Percentiles rank a stretch among this genome's conserved stretches.
Conservation (phyloP, 2,888 invertebrate species). For the Athalia cordata region DNA sequence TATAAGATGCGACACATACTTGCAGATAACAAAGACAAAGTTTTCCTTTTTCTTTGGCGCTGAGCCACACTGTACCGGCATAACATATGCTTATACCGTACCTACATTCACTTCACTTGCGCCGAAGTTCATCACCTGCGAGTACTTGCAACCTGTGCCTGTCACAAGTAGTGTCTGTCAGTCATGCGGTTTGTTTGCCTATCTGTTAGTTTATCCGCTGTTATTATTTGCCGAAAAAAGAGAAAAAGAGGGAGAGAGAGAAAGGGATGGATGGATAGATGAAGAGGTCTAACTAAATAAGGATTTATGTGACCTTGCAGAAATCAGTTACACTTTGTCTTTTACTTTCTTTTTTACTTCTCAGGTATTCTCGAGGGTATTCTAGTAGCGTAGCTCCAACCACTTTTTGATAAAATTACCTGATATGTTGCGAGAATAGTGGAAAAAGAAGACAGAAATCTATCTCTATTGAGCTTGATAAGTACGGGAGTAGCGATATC, state of each 20-base stretch:
- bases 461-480: neutral
- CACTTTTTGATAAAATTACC: neutral
- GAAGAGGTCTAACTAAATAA: neutral
- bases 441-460: neutral
- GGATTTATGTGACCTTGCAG: no score
- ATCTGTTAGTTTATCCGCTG: neutral
- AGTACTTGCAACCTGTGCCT: slow-evolving; percentile 17
- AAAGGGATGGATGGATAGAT: neutral
- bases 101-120: slow-evolving; percentile 20
- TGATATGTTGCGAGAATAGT: neutral
- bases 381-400: neutral
- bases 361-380: neutral
- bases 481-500: neutral
- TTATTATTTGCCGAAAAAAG: neutral
- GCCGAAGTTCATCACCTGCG: slow-evolving; percentile 33
- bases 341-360: neutral
- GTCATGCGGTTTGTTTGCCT: neutral
- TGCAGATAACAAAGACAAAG: slow-evolving; percentile 30
- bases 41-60: slow-evolving; percentile 19
- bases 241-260: neutral
- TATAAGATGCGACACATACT: neutral
- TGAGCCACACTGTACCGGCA: neutral
- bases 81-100: slow-evolving; percentile 28
- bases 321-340: no score
- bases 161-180: neutral